Evolutionary conservation across 23 tunicate genomes (phyloP), one percentile per base, ranked within the genome.

Genomic region (Trididemnum clinides): DNA sequence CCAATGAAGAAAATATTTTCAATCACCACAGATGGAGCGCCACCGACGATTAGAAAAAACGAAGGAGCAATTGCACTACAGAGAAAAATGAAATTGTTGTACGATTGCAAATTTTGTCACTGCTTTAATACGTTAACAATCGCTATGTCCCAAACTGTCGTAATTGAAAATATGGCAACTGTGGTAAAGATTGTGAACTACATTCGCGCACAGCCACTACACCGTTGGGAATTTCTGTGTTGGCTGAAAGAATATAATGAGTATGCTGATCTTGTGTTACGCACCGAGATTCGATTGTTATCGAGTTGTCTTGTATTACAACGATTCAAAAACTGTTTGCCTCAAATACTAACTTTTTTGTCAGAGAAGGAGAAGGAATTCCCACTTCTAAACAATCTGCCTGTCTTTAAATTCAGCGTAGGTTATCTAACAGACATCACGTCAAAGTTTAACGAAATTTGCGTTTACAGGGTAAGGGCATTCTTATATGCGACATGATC

Each of bases 1-100:
- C 62, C 63, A 75, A 18, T 75, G 81, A 18, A 75, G 34, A 75
- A 75, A 75, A 75, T 75, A 75, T 39, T 22, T 20, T 75, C 63
- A 36, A 18, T 38, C 38, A 33, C 63, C 25, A 75, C 28, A 19
- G 63, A 36, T 75, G 63, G 23, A 36, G 26, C 63, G 25, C 63
- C 63, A 37, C 22, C 36, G 22, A 70, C 29, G 36, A 30, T 70
- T 6, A 22, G 58, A 10, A 75, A 75, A 12, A 75, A 30, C 71
- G 28, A 27, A 27, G 77, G 77, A 30, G 77, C 21, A 70, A 70
- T 70, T 70, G 19, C 23, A 63, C 71, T n/a, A n/a, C 71, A 5
- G 6, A 63, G 71, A 25, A 63, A 63, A 63, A 63, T 22, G 20
- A 63, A 63, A 63, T 63, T 63, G 28, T 63, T 63, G 20, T 63